phyloP scores from a whole-genome alignment of 2,113 vertebrate species.

The cattle (Bos taurus) region ARS-UCD2.0 NC_037328.1:144017501-144018000 shows the following conservation, averaged over 20 bases:
- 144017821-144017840: background rate
- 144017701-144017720: background rate
- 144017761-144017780: no score
- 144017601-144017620: rapidly evolving
- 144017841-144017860: background rate
- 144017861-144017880: background rate
- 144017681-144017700: background rate
- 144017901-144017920: no score
- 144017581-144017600: background rate
- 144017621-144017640: background rate
- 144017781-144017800: rapidly evolving
- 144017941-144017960: background rate
- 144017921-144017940: background rate
- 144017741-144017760: background rate
- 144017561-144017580: no score
- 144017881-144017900: background rate
- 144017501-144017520: background rate
- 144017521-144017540: background rate
- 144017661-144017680: background rate
- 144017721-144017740: background rate
- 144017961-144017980: background rate
- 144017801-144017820: background rate
- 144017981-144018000: background rate
- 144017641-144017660: background rate
- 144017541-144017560: background rate